Evolutionary conservation across 2,888 invertebrate genomes (phyloP), one percentile per base, ranked within the genome.

Genomic region (Heliconius erato): DNA sequence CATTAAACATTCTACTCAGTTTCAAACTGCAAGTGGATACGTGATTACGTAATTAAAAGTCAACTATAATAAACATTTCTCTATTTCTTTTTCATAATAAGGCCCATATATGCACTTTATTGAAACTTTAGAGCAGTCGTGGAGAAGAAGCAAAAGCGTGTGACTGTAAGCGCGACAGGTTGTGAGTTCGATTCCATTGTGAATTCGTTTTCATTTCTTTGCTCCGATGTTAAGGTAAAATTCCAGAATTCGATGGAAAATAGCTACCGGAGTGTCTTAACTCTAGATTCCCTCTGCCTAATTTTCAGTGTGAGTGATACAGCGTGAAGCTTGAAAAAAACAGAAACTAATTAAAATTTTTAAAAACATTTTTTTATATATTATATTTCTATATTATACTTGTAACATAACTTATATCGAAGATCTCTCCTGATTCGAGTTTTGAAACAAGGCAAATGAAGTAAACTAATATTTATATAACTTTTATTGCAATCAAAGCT

Each of bases 11-110:
- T 59, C 59, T 59, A 59, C 59, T 59, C 23, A 79, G 72, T 81
- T 83, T 74, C 71, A 72, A 67, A 77, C 72, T 71, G 59, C 59
- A 82, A 82, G 79, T 77, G 63, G 79, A 77, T 79, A 79, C 76
- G 76, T 79, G 74, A 76, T 82, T 82, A 71, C 44, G 54, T 79
- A 71, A 79, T 81, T 83, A 77, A 74, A 79, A 40, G 40, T 40
- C 40, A 40, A 40, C 40, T 40, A 40, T 40, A 40, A 40, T 40
- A 40, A 11, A 77, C 4, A 14, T 26, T 11, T 65, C 11, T 40
- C 40, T 40, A 40, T 40, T 32, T 11, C 11, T 40, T 65, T 65
- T 26, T 65, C 12, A 11, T 65, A 26, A 65, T 26, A 65, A 26
- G 3, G 4, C 12, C 11, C 26, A 65, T 9, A n/a, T 14, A 65